phyloP scores from a whole-genome alignment of 2,797 vertebrate genomes.

The Falco naumanni region DNA sequence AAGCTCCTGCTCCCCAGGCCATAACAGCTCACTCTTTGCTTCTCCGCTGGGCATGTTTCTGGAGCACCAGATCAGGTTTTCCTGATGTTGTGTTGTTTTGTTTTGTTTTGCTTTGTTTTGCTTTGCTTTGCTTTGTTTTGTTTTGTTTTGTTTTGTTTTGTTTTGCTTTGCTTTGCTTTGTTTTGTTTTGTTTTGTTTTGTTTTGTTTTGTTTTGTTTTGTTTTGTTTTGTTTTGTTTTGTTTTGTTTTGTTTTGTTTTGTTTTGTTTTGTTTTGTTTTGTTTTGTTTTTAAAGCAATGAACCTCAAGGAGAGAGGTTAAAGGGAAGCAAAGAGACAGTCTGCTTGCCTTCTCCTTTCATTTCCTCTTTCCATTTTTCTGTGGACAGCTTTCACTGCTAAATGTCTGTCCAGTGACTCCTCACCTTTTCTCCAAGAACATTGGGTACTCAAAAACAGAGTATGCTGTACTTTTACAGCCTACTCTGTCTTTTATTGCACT shows the following conservation, averaged over 20 bases:
- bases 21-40: not conserved
- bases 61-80: not conserved
- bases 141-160: not conserved
- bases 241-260: not conserved
- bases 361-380: not conserved
- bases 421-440: not conserved
- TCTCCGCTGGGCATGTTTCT: not conserved
- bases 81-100: not conserved
- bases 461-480: rapidly evolving
- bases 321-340: not conserved
- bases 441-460: not conserved
- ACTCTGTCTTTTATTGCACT: not conserved
- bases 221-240: too few relatives aligned
- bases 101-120: not conserved
- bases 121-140: too few relatives aligned
- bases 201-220: too few relatives aligned
- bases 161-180: too few relatives aligned
- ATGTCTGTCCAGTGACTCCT: not conserved
- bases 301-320: not conserved
- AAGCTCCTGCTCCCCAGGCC: not conserved
- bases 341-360: not conserved
- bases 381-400: not conserved
- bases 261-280: not conserved
- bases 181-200: too few relatives aligned
- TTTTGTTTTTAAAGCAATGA: not conserved